These are phyloP conservation scores for Nesometra sesokonis DNA, from an alignment of 35 echinoderm and acorn worm genomes.

Conservation along the genomic window DNA sequence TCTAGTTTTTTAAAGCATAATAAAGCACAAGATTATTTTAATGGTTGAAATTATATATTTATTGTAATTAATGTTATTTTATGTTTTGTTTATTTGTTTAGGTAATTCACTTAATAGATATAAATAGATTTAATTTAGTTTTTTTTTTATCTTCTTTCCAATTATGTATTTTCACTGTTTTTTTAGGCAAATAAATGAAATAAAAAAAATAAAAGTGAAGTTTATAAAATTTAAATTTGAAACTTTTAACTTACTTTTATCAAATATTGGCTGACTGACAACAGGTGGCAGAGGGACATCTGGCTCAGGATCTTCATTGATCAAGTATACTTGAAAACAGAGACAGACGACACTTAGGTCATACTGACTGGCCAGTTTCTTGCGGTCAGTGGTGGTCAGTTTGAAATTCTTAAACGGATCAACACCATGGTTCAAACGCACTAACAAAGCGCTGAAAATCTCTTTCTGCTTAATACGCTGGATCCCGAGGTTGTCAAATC, in stretches of 20 bases:
- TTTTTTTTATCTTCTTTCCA: no score
- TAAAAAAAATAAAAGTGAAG: no score
- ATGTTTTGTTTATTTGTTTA: no score
- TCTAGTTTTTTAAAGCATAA: no score
- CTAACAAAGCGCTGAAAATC: constrained; percentile 24
- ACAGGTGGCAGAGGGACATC: constrained; percentile 33
- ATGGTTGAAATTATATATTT: no score
- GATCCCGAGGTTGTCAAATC: constrained; percentile 83
- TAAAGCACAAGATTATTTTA: no score
- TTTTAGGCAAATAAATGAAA: no score
- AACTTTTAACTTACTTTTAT: constrained; percentile 89
- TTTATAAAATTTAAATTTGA: no score
- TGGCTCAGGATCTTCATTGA: constrained; percentile 16
- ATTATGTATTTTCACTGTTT: no score
- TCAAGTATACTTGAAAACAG: constrained; percentile 74
- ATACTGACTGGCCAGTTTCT: constrained; percentile 13
- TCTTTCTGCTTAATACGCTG: constrained; percentile 81
- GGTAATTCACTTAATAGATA: no score
- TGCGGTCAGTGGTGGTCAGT: background rate
- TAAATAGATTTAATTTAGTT: no score
- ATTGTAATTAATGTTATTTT: no score
- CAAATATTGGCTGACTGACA: constrained; percentile 46
- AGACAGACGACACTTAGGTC: constrained; percentile 67
- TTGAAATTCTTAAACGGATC: constrained; percentile 43
- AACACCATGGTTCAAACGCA: constrained; percentile 29